Base-by-base conservation (phyloP, 2,888 invertebrate species). In the Tipula helvola region DNA sequence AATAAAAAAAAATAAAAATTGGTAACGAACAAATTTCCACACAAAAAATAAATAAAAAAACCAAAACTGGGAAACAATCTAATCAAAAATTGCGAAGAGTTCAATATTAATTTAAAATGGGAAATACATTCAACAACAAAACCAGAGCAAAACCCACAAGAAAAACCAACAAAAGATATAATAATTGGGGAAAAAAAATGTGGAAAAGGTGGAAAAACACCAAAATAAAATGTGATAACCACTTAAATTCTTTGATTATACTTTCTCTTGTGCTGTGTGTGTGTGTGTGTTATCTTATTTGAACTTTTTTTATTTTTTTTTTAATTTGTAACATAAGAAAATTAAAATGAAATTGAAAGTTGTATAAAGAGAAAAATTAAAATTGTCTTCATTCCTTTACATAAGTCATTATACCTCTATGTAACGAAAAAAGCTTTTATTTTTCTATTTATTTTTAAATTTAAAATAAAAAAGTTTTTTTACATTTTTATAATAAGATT, bases 161-260 rank as follows among this genome's bases (percentile, higher is more conserved):
- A 18, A 28, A 71, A 71, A 71, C 71, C 71, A 71, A 71, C 28
- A 28, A 2, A n/a, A 10, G 57, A 16, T 57, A 57, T 10, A 28
- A 28, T 71, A 71, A 52, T n/a, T 52, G 52, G 52, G n/a, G n/a
- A n/a, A n/a, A 52, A n/a, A n/a, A n/a, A 52, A 71, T 71, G 71
- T 71, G 71, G 28, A 71, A 71, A 71, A 71, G 71, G 71, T 71
- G 71, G 71, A 71, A 71, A 52, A 71, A 71, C 12, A 71, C 84
- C n/a, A n/a, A n/a, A 36, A 84, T 39, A 41, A 39, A 84, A 84
- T 39, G 84, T 41, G 84, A 84, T 84, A 84, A 84, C 84, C 84
- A 84, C 84, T 84, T 84, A 84, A 84, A 84, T 39, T 84, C 84
- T n/a, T 84, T 84, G 84, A 84, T 84, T 84, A 84, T 84, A 39